Evolutionary conservation across 2,888 invertebrate genomes (phyloP).

Genomic region (Acrobasis suavella): DNA sequence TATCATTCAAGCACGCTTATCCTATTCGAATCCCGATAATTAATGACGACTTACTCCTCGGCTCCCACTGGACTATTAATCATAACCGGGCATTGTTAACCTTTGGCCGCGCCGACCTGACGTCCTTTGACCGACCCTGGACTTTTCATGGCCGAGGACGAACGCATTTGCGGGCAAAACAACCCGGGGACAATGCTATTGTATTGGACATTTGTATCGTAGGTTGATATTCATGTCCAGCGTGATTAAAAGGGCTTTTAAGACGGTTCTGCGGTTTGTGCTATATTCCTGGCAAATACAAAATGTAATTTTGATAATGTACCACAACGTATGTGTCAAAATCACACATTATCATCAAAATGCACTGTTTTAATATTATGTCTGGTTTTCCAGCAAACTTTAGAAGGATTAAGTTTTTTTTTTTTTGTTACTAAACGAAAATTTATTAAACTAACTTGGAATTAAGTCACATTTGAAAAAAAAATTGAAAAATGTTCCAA

Average conservation of each 20-base stretch:
- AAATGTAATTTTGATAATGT: too few relatives aligned
- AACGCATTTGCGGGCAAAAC: background rate
- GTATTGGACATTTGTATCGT: background rate
- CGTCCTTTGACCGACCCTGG: background rate
- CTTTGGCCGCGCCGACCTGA: slow-evolving; percentile 1
- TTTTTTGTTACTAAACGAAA: too few relatives aligned
- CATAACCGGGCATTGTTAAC: slow-evolving; percentile 1
- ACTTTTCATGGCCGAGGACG: background rate
- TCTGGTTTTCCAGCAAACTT: too few relatives aligned
- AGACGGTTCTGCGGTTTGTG: too few relatives aligned
- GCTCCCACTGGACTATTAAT: background rate
- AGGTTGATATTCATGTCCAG: background rate
- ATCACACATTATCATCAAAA: too few relatives aligned
- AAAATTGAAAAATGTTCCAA: too few relatives aligned
- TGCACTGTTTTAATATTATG: too few relatives aligned
- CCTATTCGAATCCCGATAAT: background rate
- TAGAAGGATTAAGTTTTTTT: too few relatives aligned
- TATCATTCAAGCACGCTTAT: background rate
- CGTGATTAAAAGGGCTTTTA: background rate
- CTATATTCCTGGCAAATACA: too few relatives aligned
- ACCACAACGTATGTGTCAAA: too few relatives aligned
- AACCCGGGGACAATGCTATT: background rate
- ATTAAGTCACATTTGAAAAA: too few relatives aligned
- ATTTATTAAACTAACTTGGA: too few relatives aligned
- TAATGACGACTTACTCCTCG: background rate